Evolutionary conservation across 2,888 invertebrate species (phyloP), one percentile per base, ranked within the genome.

Genomic region (Cheilosia urbana): DNA sequence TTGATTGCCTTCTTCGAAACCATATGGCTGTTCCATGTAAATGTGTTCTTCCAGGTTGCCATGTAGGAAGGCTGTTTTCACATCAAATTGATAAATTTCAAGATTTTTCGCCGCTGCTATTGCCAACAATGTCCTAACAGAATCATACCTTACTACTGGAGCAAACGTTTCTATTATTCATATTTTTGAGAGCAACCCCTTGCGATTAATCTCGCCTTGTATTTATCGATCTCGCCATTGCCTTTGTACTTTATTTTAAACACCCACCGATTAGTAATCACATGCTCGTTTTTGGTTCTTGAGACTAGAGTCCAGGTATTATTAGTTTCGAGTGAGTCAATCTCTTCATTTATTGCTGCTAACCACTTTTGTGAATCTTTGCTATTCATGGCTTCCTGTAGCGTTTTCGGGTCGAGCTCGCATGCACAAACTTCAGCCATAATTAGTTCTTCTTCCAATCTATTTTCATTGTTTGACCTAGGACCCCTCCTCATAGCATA

Each of bases 131-230:
- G n/a, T n/a, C n/a, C n/a, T n/a, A n/a, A n/a, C n/a, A n/a, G n/a
- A n/a, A n/a, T n/a, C n/a, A n/a, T n/a, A 66, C 27, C 69, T 80
- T 2, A 87, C 87, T 1, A 88, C 87, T 13, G 87, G 88, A 21
- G 88, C 69, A 42, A 79, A 88, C 4, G 87, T 84, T 79, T 88
- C 88, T 4, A 65, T 51, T 40, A 55, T 2, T 82, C 87, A 49
- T 62, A 60, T 47, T 78, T 79, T 58, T 88, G 87, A 7, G 82
- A 79, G 55, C 76, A 88, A 0, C 87, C 87, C 58, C 84, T 17
- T 42, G 27, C 82, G 11, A 82, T 79, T 4, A 79, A 42, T 24
- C 75, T 30, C 2, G 78, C 78, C 21, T 87, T 82, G 21, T 42
- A 82, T 65, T 71, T 80, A 3, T 77, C 60, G 1, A 81, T 51